phyloP scores from a whole-genome alignment of 2,113 vertebrate genomes.

The Dicaeum eximium region DNA sequence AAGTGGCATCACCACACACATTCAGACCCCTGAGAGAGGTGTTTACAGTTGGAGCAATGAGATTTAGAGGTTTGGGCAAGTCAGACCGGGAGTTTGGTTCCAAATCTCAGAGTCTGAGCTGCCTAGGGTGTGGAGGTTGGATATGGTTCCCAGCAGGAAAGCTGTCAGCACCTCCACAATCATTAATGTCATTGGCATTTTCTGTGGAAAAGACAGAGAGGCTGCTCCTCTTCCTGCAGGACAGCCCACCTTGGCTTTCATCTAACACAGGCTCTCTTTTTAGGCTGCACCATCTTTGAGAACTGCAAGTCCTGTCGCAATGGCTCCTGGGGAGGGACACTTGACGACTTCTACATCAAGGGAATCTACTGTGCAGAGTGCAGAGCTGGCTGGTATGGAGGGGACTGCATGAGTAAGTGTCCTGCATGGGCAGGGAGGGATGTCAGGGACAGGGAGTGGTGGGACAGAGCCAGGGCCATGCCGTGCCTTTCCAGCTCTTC shows the following conservation, averaged over 20 bases:
- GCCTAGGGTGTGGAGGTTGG: not conserved
- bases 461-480: not conserved
- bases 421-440: not conserved
- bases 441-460: not conserved
- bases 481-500: not conserved
- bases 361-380: conserved; percentile 92
- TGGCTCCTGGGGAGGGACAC: conserved; percentile 89
- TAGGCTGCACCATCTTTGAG: conserved; percentile 92
- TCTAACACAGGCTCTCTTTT: not conserved
- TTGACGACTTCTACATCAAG: conserved; percentile 91
- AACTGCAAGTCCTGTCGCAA: conserved; percentile 96
- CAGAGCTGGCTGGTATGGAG: conserved; percentile 93
- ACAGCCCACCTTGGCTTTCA: not conserved
- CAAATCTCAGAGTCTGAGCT: not conserved
- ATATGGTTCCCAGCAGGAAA: not conserved
- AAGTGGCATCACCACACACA: not conserved
- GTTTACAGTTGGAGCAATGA: not conserved
- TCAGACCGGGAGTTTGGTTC: not conserved
- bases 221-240: not conserved
- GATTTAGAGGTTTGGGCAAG: not conserved
- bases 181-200: not conserved
- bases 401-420: conserved; percentile 94
- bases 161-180: not conserved
- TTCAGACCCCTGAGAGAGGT: not conserved
- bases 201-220: not conserved